Conservation (phyloP, 2,888 invertebrate genomes). For the Drosophila falleni region DNA sequence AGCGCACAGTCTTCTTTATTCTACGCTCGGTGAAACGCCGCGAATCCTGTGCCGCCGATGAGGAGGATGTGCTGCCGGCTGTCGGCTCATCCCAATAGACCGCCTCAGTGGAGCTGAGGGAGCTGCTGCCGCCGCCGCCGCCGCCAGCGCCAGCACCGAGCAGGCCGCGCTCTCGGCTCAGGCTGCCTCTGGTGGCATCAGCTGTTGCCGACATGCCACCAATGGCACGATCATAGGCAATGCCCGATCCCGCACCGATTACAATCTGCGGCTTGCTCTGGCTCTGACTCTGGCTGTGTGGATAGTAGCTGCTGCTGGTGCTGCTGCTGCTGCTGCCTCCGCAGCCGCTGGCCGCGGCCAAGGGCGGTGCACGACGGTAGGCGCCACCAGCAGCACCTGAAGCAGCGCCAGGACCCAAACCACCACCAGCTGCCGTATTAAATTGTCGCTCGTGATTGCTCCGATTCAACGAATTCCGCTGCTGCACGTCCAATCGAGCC, state of each 20-base stretch:
- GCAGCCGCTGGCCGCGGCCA: constrained; percentile 71
- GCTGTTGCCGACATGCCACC: constrained; percentile 58
- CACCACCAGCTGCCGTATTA: constrained; percentile 27
- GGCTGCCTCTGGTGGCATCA: constrained; percentile 54
- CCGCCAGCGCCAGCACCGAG: constrained; percentile 60
- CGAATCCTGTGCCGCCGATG: constrained; percentile 87
- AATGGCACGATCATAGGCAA: constrained; percentile 73
- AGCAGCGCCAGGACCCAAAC: constrained; percentile 30
- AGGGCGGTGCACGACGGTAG: constrained; percentile 74
- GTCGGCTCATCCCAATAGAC: constrained; percentile 79
- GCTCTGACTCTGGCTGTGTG: constrained; percentile 48
- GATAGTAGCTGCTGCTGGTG: constrained; percentile 83
- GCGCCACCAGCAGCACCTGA: constrained; percentile 47
- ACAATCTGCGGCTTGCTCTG: constrained; percentile 85
- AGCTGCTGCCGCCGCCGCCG: constrained; percentile 69
- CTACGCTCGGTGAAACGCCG: constrained; percentile 94
- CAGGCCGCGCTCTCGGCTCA: constrained; percentile 71
- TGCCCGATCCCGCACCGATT: constrained; percentile 71
- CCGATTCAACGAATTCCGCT: constrained; percentile 85
- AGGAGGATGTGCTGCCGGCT: constrained; percentile 71
- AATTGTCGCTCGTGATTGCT: constrained; percentile 86
- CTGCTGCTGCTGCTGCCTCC: constrained; percentile 73
- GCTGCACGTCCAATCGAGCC: constrained; percentile 85
- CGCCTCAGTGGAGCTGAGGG: constrained; percentile 76
- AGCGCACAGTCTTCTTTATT: constrained; percentile 96